Evolutionary conservation across 2,113 vertebrate species (phyloP).

Genomic region (Falcunculus frontatus): DNA sequence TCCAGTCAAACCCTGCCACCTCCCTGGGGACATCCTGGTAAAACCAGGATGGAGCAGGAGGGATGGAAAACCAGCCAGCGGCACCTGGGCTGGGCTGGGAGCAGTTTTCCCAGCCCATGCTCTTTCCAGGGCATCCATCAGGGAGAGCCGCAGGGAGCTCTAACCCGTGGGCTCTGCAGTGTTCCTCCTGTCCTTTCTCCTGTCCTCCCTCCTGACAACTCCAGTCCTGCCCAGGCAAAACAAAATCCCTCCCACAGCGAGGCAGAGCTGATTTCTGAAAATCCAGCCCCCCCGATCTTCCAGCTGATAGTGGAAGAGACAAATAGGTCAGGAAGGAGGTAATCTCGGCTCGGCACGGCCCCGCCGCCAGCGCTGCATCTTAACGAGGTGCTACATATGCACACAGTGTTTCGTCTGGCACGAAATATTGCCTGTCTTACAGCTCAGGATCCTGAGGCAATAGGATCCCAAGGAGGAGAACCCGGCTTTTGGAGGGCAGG

Average conservation of each 20-base stretch:
- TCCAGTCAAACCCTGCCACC: not conserved
- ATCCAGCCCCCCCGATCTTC: not conserved
- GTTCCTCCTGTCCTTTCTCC: not conserved
- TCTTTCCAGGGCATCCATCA: not conserved
- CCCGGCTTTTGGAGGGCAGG: not conserved
- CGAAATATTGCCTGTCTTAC: not conserved
- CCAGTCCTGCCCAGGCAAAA: not conserved
- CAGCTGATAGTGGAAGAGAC: not conserved
- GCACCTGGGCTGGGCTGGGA: not conserved
- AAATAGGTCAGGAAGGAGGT: constrained; percentile 18
- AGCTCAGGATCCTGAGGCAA: not conserved
- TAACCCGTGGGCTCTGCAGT: not conserved
- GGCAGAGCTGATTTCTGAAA: not conserved
- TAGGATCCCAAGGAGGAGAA: not conserved
- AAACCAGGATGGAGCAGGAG: not conserved
- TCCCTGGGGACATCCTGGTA: not conserved
- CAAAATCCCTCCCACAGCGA: not conserved
- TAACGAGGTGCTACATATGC: constrained; percentile 16
- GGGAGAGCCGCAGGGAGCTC: not conserved
- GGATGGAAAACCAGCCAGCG: not conserved
- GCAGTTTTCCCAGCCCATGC: not conserved
- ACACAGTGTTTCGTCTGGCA: not conserved
- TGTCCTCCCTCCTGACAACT: not conserved
- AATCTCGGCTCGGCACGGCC: not conserved
- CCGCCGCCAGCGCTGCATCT: not conserved